Conservation (phyloP, 2,888 invertebrate species). For the Steinernema carpocapsae region DNA sequence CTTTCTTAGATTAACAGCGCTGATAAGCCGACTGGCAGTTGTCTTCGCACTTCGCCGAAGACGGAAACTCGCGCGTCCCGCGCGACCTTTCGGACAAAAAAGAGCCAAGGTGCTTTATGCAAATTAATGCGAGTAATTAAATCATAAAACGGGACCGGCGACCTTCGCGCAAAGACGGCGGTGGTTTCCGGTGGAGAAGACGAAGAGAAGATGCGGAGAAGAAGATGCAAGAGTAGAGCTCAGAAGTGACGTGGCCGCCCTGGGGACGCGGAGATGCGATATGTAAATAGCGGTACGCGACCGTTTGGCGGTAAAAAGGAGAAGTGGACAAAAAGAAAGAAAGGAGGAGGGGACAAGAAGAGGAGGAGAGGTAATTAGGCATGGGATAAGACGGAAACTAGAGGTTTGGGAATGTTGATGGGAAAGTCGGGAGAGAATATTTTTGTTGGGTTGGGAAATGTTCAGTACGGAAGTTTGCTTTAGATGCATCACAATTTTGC, state of each 20-base stretch:
- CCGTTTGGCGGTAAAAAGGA: neutral
- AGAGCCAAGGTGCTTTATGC: neutral
- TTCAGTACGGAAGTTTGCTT: too few relatives aligned
- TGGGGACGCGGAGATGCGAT: neutral
- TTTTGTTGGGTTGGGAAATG: too few relatives aligned
- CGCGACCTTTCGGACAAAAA: conserved; percentile 19
- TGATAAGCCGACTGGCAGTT: conserved; percentile 9
- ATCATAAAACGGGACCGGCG: conserved; percentile 27
- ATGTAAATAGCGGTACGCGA: conserved; percentile 14
- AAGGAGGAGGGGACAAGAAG: neutral
- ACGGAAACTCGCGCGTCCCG: neutral
- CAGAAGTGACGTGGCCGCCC: neutral
- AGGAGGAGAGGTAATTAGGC: neutral
- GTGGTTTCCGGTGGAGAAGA: conserved; percentile 1
- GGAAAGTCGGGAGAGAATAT: neutral
- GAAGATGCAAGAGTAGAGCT: neutral
- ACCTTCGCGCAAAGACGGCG: conserved; percentile 19
- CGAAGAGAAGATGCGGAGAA: neutral
- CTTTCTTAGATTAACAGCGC: neutral
- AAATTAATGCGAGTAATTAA: neutral
- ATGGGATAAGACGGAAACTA: conserved; percentile 23
- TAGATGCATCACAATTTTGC: too few relatives aligned
- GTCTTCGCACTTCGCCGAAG: conserved; percentile 5
- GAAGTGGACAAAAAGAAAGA: neutral
- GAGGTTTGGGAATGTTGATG: conserved; percentile 2